These are phyloP conservation scores for Frankliniella fusca DNA, from an alignment of 2,888 invertebrate species.

Conservation along the genomic window DNA sequence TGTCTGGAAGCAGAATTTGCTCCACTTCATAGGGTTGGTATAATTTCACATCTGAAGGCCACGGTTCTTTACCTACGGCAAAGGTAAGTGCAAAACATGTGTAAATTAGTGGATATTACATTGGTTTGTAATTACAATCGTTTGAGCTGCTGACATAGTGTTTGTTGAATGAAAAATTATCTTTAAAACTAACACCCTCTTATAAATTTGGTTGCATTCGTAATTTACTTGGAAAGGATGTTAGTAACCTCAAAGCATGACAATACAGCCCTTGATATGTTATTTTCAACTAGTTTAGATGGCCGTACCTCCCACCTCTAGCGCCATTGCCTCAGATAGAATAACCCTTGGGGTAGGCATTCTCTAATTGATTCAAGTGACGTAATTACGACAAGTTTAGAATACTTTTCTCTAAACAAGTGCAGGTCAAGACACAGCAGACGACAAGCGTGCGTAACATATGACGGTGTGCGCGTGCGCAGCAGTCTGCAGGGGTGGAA, in stretches of 20 bases:
- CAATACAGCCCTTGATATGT: background rate
- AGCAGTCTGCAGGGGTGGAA: too few relatives aligned
- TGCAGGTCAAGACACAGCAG: background rate
- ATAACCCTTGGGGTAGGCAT: background rate
- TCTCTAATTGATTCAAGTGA: background rate
- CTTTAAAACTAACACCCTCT: too few relatives aligned
- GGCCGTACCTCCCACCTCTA: background rate
- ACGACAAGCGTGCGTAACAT: background rate
- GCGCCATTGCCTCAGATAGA: conserved; percentile 13
- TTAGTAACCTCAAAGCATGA: background rate
- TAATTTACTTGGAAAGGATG: background rate
- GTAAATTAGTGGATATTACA: background rate
- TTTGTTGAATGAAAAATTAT: background rate
- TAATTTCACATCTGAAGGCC: conserved; percentile 81
- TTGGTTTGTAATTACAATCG: background rate
- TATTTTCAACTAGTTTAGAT: background rate
- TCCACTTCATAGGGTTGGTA: conserved; percentile 89
- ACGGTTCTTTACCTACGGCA: conserved; percentile 72
- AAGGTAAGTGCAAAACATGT: background rate
- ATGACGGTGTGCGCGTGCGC: background rate
- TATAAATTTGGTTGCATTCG: too few relatives aligned
- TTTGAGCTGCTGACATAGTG: background rate
- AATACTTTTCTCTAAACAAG: background rate
- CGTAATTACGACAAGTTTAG: conserved; percentile 17
- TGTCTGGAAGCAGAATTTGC: conserved; percentile 90